A percentile compares a stretch with the other conserved stretches of the same genome.
These are phyloP conservation scores for Apteryx mantelli DNA, from an alignment of 2,113 vertebrate genomes.

Conservation along the genomic window DNA sequence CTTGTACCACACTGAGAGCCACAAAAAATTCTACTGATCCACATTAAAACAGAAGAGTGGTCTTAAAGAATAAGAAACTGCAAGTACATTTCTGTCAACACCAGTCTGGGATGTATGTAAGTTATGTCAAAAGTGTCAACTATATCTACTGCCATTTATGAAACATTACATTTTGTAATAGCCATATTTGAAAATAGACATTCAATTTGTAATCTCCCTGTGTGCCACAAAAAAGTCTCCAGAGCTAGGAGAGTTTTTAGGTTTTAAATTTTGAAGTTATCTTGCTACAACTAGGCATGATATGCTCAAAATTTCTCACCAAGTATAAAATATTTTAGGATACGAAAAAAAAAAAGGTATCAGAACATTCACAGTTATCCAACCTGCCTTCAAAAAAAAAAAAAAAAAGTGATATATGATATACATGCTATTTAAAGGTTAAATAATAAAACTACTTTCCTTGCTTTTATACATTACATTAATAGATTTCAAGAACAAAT, in stretches of 20 bases:
- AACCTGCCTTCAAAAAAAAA: background rate
- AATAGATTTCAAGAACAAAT: background rate
- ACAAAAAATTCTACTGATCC: background rate
- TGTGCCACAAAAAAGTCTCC: background rate
- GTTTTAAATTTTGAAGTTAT: background rate
- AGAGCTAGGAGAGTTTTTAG: background rate
- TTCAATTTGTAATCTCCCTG: background rate
- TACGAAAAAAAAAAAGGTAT: background rate
- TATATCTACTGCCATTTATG: background rate
- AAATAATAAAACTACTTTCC: background rate
- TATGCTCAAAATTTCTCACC: background rate
- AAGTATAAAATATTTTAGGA: background rate
- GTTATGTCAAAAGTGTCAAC: background rate
- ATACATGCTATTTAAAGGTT: background rate
- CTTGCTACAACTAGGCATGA: background rate
- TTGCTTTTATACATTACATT: background rate
- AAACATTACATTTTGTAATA: background rate
- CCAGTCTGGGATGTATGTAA: background rate
- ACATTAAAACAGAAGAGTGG: background rate
- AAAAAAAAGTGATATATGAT: background rate
- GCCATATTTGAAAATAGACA: background rate
- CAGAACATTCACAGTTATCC: background rate
- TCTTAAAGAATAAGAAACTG: background rate
- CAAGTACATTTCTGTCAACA: background rate
- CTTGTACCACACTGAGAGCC: background rate